A percentile compares a stretch with the other conserved stretches of the same genome.
These are phyloP conservation scores for Mystacides longicornis DNA, from an alignment of 2,888 invertebrate species.

Conservation along the genomic window DNA sequence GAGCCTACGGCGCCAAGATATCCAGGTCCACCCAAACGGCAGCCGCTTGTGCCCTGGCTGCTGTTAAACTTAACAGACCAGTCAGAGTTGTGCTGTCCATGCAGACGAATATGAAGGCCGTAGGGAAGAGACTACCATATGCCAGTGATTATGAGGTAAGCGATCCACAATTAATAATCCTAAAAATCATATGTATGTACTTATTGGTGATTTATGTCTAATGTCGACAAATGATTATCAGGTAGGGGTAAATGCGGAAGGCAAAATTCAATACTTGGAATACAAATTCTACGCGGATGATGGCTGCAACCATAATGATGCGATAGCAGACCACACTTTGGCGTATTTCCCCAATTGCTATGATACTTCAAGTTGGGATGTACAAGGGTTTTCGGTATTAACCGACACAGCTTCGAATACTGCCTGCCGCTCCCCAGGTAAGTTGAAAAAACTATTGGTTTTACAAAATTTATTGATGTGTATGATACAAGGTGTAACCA, in stretches of 20 bases:
- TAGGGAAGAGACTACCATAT: constrained; percentile 50
- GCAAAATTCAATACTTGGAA: constrained; percentile 51
- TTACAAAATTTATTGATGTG: too few relatives aligned
- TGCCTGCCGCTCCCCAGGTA: constrained; percentile 65
- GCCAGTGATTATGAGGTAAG: constrained; percentile 48
- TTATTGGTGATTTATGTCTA: background rate
- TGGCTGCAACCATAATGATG: constrained; percentile 40
- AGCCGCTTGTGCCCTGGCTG: constrained; percentile 62
- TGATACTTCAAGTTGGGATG: constrained; percentile 40
- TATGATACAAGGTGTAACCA: too few relatives aligned
- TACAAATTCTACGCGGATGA: constrained; percentile 37
- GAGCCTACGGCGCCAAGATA: constrained; percentile 74
- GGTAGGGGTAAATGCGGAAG: constrained; percentile 48
- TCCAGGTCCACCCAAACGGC: constrained; percentile 52
- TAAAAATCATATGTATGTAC: background rate
- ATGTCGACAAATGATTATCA: constrained; percentile 36
- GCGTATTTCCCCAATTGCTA: constrained; percentile 45
- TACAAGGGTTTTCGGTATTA: constrained; percentile 44
- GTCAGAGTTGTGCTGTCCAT: constrained; percentile 59
- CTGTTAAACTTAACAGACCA: constrained; percentile 50
- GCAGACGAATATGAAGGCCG: constrained; percentile 54
- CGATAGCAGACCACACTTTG: constrained; percentile 30
- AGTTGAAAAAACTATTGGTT: too few relatives aligned
- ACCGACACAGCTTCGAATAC: constrained; percentile 63
- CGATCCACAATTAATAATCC: background rate